These are phyloP conservation scores for Acleris cristana DNA, from an alignment of 2,888 invertebrate genomes.

Conservation along the genomic window DNA sequence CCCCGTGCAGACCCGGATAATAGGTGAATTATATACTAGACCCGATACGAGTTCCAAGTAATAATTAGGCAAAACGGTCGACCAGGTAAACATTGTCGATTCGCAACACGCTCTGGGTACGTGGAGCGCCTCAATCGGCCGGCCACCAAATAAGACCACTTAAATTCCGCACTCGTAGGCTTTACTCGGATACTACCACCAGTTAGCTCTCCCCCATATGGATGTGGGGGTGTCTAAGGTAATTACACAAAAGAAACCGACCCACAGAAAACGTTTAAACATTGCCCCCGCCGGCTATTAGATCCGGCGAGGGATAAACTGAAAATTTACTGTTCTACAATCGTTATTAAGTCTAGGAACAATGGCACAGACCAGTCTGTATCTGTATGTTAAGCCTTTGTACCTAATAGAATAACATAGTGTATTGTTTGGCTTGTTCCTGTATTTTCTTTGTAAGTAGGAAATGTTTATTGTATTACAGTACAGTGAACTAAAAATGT, in stretches of 20 bases:
- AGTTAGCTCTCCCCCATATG: constrained; percentile 66
- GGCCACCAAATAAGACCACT: constrained; percentile 78
- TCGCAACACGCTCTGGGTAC: constrained; percentile 67
- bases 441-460: neutral
- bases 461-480: neutral
- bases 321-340: constrained; percentile 22
- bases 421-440: neutral
- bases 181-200: constrained; percentile 70
- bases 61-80: constrained; percentile 70
- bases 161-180: constrained; percentile 76
- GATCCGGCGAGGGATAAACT: constrained; percentile 28
- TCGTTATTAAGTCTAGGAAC: constrained; percentile 22
- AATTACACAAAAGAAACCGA: constrained; percentile 78
- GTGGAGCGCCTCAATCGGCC: constrained; percentile 67
- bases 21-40: constrained; percentile 32
- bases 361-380: constrained; percentile 10
- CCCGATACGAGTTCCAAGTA: constrained; percentile 59
- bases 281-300: constrained; percentile 57
- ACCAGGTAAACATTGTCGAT: constrained; percentile 68
- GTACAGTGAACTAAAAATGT: no score
- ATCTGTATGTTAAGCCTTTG: constrained; percentile 1
- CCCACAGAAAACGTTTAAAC: constrained; percentile 64
- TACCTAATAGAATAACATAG: constrained; percentile 13
- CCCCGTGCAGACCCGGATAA: constrained; percentile 13
- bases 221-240: constrained; percentile 67